phyloP scores from a whole-genome alignment of 2,888 invertebrate genomes.

The Furcula furcula region DNA sequence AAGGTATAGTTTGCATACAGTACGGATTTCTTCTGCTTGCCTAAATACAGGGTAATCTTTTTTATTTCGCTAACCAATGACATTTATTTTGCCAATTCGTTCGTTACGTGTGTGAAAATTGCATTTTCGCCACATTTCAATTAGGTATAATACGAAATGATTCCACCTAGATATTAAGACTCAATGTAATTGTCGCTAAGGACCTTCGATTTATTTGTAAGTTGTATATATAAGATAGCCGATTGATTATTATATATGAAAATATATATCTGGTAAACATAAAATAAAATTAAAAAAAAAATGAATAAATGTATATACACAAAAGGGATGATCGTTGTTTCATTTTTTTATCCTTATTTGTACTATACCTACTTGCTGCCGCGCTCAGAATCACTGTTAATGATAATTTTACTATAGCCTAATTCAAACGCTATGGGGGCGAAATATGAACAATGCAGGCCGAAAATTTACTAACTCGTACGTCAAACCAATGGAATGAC shows the following conservation, averaged over 20 bases:
- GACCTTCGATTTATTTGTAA: conserved; percentile 61
- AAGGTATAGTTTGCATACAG: conserved; percentile 1
- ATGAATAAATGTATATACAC: conserved; percentile 58
- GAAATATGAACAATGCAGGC: too few relatives aligned
- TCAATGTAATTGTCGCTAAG: conserved; percentile 68
- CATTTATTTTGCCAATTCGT: conserved; percentile 15
- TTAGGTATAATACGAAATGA: conserved; percentile 53
- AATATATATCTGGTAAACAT: conserved; percentile 61
- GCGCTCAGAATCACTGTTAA: too few relatives aligned
- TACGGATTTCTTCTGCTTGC: conserved; percentile 16
- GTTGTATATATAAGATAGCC: conserved; percentile 70
- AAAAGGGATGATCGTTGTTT: conserved; percentile 45
- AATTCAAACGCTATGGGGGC: too few relatives aligned
- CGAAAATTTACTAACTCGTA: too few relatives aligned
- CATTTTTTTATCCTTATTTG: conserved; percentile 17
- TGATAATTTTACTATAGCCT: too few relatives aligned
- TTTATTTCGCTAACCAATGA: conserved; percentile 8
- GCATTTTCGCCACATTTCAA: conserved; percentile 28
- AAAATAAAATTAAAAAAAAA: conserved; percentile 56
- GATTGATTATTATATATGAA: conserved; percentile 69
- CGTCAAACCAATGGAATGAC: too few relatives aligned
- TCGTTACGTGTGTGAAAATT: conserved; percentile 25
- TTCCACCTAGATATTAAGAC: conserved; percentile 76
- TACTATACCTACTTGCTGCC: too few relatives aligned
- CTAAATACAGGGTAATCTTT: conserved; percentile 11